Evolutionary conservation across 2,113 vertebrate genomes (phyloP), one percentile per base, ranked within the genome.

Genomic region (Salminus brasiliensis): DNA sequence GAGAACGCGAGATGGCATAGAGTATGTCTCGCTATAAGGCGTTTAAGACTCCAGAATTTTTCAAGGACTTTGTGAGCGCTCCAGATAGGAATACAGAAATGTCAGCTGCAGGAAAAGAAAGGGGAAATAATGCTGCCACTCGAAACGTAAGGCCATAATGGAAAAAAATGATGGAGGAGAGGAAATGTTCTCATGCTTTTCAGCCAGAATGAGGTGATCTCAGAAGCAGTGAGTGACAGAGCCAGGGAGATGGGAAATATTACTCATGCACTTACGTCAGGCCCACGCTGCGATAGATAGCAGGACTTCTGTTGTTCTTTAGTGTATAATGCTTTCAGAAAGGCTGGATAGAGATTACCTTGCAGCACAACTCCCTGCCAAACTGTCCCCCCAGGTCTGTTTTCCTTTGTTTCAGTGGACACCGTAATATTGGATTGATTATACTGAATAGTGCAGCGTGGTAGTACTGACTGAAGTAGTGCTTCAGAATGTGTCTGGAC

Each of bases 81-180:
- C 34, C 62, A 39, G 62, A 66, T 18, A 39, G 62, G 62, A 72
- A 78, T 63, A 59, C 32, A 80, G 80, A 41, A 55, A 62, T 59
- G 53, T 84, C 78, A 84, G 82, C 67, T 84, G 78, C 82, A 62
- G 65, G 62, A 84, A 45, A 60, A 67, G 67, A 21, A 57, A 72
- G n/a, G 70, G 74, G 60, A 62, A 57, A 81, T 62, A 68, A 52
- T 70, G 25, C 49, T 39, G 77, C 60, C 74, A 59, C 36, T 39
- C 59, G 16, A 52, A 76, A 71, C 10, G 12, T 65, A 55, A 55
- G 65, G 57, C 52, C 59, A 76, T 73, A 69, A 84, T 80, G 82
- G n/a, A n/a, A 41, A 62, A 57, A 62, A 74, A 41, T 70, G 66
- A 32, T 39, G 55, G 73, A 81, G 30, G 59, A 67, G 43, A 79